Conservation (phyloP, 2,113 vertebrate species). For the Orientallactaga bullata region DNA sequence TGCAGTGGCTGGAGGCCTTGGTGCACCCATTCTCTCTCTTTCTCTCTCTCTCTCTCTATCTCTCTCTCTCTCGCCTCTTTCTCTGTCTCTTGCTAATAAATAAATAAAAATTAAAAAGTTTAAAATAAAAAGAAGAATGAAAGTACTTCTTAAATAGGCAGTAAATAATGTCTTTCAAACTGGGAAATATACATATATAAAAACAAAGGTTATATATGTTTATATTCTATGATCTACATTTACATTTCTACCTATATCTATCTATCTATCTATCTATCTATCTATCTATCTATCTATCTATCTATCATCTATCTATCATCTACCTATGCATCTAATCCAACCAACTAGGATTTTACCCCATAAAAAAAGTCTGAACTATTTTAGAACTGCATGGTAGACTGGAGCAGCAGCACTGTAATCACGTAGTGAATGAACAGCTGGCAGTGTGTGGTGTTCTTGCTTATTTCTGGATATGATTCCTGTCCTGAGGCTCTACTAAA, state of each 20-base stretch:
- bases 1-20: too few species aligned
- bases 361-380: conserved; percentile 22
- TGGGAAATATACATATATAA: not conserved
- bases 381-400: conserved; percentile 31
- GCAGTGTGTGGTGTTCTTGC: conserved; percentile 31
- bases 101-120: too few species aligned
- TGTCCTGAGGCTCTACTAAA: conserved; percentile 68
- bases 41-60: too few species aligned
- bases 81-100: too few species aligned
- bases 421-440: conserved; percentile 62
- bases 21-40: too few species aligned
- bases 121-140: too few species aligned
- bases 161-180: not conserved
- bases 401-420: not conserved
- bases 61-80: too few species aligned
- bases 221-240: not conserved
- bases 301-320: too few species aligned
- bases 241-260: not conserved
- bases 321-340: not conserved
- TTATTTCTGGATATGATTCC: conserved; percentile 67
- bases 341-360: not conserved
- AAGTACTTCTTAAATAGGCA: not conserved
- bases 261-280: not conserved
- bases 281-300: not conserved
- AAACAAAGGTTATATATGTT: not conserved